phyloP scores from a whole-genome alignment of 2,113 vertebrate species.

The Cepphus grylle region DNA sequence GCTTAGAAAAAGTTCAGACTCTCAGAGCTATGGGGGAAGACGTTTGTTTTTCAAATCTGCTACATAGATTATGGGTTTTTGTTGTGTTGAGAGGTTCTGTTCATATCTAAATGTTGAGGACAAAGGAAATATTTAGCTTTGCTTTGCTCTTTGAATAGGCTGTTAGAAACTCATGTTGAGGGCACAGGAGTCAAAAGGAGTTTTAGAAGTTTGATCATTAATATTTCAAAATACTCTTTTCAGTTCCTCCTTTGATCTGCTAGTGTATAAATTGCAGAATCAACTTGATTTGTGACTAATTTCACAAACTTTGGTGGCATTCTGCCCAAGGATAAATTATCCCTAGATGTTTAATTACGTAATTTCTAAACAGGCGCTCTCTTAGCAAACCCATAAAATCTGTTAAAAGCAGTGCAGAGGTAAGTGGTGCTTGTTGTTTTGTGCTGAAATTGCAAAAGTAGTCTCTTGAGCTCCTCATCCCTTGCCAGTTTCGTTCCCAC shows the following conservation, averaged over 20 bases:
- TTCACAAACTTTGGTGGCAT: background rate
- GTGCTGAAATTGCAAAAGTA: background rate
- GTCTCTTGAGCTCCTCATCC: background rate
- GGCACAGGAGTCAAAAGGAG: background rate
- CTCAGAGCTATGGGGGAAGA: background rate
- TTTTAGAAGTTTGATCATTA: background rate
- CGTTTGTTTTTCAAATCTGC: background rate
- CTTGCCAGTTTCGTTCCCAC: constrained; percentile 2
- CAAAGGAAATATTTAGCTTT: background rate
- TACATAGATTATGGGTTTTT: background rate
- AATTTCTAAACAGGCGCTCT: background rate
- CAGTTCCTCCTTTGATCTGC: background rate
- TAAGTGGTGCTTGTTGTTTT: background rate
- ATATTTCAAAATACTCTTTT: background rate
- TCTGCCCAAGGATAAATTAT: background rate
- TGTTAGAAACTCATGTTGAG: background rate
- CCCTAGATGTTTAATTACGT: background rate
- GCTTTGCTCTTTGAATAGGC: background rate
- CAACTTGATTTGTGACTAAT: background rate
- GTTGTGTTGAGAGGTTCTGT: background rate
- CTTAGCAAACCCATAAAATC: background rate
- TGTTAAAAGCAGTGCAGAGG: background rate
- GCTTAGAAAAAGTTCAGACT: background rate
- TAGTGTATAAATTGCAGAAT: background rate
- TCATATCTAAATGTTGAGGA: background rate